phyloP scores from a whole-genome alignment of 2,113 vertebrate genomes.

The Melanostigma gelatinosum region DNA sequence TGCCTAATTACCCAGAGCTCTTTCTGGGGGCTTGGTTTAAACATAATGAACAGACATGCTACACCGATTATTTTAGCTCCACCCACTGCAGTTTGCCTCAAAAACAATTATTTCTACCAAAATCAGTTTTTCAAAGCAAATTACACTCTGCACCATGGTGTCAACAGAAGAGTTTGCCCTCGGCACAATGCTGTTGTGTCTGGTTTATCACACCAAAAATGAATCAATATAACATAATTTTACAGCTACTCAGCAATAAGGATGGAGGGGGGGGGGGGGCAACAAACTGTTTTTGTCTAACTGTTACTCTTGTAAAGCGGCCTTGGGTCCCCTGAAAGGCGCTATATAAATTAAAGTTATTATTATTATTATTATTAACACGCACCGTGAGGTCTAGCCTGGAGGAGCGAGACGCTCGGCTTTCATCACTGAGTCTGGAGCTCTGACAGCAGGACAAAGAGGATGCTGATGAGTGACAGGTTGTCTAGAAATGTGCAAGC shows the following conservation, averaged over 20 bases:
- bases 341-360: too few relatives aligned
- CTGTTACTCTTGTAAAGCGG: too few relatives aligned
- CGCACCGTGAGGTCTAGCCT: slow-evolving; percentile 62
- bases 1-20: too few relatives aligned
- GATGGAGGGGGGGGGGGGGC: background rate
- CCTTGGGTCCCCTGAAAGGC: too few relatives aligned
- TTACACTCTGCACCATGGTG: background rate
- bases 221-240: background rate
- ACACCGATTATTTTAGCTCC: background rate
- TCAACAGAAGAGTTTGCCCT: background rate
- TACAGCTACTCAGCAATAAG: background rate
- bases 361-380: too few relatives aligned
- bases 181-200: background rate
- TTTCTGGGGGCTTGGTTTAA: background rate
- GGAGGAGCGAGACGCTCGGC: slow-evolving; percentile 63
- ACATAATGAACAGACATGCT: background rate
- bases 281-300: too few relatives aligned
- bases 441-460: slow-evolving; percentile 57
- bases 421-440: slow-evolving; percentile 76
- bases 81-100: background rate
- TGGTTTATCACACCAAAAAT: background rate
- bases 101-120: background rate
- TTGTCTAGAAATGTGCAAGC: background rate
- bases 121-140: background rate
- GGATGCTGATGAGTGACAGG: background rate